These are phyloP conservation scores for Dryococelus australis DNA, from an alignment of 2,888 invertebrate genomes.

Conservation along the genomic window DNA sequence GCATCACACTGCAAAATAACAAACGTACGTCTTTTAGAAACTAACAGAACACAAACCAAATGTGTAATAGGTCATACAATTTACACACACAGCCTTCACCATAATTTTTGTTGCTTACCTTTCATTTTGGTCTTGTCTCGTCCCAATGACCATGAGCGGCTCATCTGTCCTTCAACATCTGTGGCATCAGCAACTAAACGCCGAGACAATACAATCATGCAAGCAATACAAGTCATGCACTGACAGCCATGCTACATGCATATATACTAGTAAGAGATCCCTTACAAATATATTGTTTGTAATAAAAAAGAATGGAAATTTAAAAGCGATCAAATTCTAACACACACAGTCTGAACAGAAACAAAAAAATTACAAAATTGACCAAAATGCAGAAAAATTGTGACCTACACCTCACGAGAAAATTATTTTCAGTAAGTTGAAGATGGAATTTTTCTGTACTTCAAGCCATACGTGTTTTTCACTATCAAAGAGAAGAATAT, in stretches of 20 bases:
- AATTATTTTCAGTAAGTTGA: too few species aligned
- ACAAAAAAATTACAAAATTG: too few species aligned
- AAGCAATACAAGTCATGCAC: conserved; percentile 37
- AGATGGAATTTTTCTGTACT: too few species aligned
- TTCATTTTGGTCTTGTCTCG: conserved; percentile 47
- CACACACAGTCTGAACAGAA: too few species aligned
- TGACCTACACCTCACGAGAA: too few species aligned
- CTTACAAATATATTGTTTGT: neutral
- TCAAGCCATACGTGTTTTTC: too few species aligned
- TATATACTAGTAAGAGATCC: neutral
- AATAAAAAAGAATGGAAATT: too few species aligned
- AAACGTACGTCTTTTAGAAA: conserved; percentile 27
- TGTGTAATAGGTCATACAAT: neutral
- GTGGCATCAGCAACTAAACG: conserved; percentile 42
- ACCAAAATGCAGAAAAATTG: too few species aligned
- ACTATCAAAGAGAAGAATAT: too few species aligned
- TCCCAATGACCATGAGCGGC: conserved; percentile 50
- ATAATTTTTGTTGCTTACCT: conserved; percentile 44
- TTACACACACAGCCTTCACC: neutral
- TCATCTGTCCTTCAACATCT: conserved; percentile 45
- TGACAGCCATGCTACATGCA: conserved; percentile 24
- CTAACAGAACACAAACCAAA: neutral
- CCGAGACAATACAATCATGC: conserved; percentile 37
- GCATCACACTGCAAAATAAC: conserved; percentile 39
- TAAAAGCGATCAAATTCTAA: too few species aligned